phyloP scores from a whole-genome alignment of 2,888 invertebrate genomes.

The Orthosia cruda region DNA sequence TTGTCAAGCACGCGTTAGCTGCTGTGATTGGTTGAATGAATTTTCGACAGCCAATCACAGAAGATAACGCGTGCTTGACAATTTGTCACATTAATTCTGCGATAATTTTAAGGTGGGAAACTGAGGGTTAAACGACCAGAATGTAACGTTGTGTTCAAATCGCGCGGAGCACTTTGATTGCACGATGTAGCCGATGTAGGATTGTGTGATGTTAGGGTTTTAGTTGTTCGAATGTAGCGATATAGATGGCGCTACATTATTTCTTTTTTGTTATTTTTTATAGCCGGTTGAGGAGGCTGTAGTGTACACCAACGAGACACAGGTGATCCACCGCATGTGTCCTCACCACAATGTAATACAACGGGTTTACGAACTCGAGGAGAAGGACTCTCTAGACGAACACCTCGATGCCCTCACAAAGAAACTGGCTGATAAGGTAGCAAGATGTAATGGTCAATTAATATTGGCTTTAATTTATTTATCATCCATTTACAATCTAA shows the following conservation, averaged over 20 bases:
- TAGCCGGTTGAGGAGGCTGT: conserved; percentile 7
- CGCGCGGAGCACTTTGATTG: neutral
- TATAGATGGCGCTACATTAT: neutral
- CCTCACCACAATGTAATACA: conserved; percentile 86
- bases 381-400: conserved; percentile 88
- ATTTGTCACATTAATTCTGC: too few relatives aligned
- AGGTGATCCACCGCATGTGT: conserved; percentile 83
- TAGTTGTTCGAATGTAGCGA: neutral
- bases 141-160: neutral
- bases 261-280: neutral
- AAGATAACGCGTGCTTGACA: too few relatives aligned
- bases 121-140: too few relatives aligned
- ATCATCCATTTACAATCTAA: too few relatives aligned
- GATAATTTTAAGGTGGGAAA: too few relatives aligned
- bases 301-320: conserved; percentile 52
- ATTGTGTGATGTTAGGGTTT: neutral
- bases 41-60: too few relatives aligned
- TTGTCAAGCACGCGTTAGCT: too few relatives aligned
- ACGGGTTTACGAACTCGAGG: conserved; percentile 79
- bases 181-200: neutral
- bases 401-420: conserved; percentile 86
- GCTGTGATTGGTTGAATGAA: too few relatives aligned
- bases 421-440: conserved; percentile 88
- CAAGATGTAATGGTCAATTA: neutral
- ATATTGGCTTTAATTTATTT: too few relatives aligned